Base-by-base conservation (phyloP, 2,888 invertebrate species). In the Chymomyza procnemis region DNA sequence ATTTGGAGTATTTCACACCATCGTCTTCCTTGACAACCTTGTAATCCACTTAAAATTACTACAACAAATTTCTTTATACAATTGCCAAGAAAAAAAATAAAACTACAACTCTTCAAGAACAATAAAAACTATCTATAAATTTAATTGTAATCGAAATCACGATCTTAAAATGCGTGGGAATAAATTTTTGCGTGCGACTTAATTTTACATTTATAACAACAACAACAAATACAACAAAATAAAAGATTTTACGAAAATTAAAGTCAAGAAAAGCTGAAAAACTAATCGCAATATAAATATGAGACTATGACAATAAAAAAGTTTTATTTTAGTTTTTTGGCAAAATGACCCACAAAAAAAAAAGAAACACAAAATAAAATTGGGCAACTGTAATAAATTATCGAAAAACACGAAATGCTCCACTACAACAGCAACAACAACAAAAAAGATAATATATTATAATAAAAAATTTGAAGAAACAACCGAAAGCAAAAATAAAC, bases 371-470 rank as follows among this genome's bases (percentile, higher is more conserved):
- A 47, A 67, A 66, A 65, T 52, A 64, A 67, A 70, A 46, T 84
- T 78, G 84, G 83, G 81, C 84, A 83, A 85, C 84, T 76, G 78
- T 80, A 84, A 86, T 84, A 84, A 84, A 84, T 84, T 84, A 80
- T 77, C 79, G 74, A 80, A 66, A 79, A 84, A 84, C 85, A 85
- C 81, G 85, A 84, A 80, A 85, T 78, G 78, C 79, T 74, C 76
- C 80, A 76, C 78, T 76, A 63, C 69, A 74, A 57, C 64, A 72
- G 57, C 66, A 75, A 46, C 62, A 66, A 26, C 63, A 5, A 26
- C 2, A 26, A 26, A 73, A 74, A 50, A 75, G 75, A 73, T 71
- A 66, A 74, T 80, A 76, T 84, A 84, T 76, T 76, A 60, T 70
- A 76, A 70, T 18, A 56, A 70, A 70, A 76, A 73, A 78, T 56